Conservation (phyloP, 2,113 vertebrate species). For the Alectura lathami region DNA sequence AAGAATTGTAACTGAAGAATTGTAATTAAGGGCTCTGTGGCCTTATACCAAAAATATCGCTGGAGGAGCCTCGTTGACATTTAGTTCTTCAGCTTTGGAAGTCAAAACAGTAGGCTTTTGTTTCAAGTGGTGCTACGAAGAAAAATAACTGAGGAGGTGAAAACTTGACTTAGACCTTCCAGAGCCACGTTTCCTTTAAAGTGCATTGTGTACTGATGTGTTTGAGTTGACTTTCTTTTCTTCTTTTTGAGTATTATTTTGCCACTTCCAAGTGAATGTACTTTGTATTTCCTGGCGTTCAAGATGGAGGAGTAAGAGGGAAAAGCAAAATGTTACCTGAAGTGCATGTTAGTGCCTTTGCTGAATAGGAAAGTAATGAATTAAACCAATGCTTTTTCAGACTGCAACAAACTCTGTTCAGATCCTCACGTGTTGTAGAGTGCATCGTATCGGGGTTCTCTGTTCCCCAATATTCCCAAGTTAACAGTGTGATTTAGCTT, state of each 20-base stretch:
- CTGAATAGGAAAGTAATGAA: neutral
- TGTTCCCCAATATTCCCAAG: neutral
- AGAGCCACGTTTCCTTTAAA: neutral
- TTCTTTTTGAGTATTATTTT: neutral
- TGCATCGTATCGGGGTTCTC: accelerated
- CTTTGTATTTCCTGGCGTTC: neutral
- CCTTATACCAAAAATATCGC: neutral
- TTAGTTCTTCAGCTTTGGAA: constrained; percentile 22
- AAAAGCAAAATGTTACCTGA: neutral
- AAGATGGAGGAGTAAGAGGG: neutral
- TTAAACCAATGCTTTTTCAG: neutral
- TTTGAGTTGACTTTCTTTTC: neutral
- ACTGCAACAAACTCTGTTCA: neutral
- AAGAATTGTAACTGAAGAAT: neutral
- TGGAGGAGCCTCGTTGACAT: constrained; percentile 45
- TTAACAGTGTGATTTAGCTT: neutral
- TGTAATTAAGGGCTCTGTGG: constrained; percentile 4
- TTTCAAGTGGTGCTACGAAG: constrained; percentile 50
- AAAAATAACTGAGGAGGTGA: constrained; percentile 42
- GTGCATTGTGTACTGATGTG: neutral
- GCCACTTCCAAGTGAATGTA: neutral
- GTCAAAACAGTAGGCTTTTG: constrained; percentile 36
- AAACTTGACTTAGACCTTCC: constrained; percentile 38
- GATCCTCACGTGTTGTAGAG: neutral
- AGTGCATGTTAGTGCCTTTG: neutral